phyloP scores from a whole-genome alignment of 2,888 invertebrate genomes.

The Nomada fucata region DNA sequence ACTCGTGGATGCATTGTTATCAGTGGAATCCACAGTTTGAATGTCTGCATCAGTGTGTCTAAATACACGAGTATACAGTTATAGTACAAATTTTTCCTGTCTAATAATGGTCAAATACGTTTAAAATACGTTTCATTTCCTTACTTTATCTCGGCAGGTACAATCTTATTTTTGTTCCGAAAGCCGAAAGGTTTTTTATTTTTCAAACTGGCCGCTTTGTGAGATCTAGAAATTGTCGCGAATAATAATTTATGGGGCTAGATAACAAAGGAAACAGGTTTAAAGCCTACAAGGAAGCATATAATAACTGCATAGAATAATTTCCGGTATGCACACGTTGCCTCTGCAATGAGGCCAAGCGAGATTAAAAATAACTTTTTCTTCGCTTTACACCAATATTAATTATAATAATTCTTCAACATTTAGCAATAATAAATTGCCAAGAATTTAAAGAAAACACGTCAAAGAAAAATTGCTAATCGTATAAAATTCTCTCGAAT shows the following conservation, averaged over 20 bases:
- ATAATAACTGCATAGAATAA: constrained; percentile 12
- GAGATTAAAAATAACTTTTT: constrained; percentile 19
- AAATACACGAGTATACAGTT: background rate
- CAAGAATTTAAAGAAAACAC: too few species aligned
- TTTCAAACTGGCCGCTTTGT: background rate
- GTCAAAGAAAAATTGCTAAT: too few species aligned
- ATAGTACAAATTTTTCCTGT: background rate
- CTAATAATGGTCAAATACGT: background rate
- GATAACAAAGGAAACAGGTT: constrained; percentile 18
- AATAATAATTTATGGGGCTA: background rate
- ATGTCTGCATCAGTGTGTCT: constrained; percentile 10
- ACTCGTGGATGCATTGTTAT: too few species aligned
- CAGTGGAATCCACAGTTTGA: background rate
- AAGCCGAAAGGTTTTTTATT: constrained; percentile 17
- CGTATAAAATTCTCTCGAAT: background rate
- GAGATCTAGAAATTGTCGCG: background rate
- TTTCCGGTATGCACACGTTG: constrained; percentile 27
- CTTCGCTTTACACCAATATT: background rate
- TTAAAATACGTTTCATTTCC: background rate
- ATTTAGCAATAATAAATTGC: too few species aligned
- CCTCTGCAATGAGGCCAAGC: constrained; percentile 19
- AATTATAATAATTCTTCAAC: background rate
- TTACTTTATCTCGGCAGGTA: constrained; percentile 51
- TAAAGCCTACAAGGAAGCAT: background rate
- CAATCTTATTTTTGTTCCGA: constrained; percentile 56